phyloP scores from a whole-genome alignment of 2,888 invertebrate species.

The Apotomis betuletana region DNA sequence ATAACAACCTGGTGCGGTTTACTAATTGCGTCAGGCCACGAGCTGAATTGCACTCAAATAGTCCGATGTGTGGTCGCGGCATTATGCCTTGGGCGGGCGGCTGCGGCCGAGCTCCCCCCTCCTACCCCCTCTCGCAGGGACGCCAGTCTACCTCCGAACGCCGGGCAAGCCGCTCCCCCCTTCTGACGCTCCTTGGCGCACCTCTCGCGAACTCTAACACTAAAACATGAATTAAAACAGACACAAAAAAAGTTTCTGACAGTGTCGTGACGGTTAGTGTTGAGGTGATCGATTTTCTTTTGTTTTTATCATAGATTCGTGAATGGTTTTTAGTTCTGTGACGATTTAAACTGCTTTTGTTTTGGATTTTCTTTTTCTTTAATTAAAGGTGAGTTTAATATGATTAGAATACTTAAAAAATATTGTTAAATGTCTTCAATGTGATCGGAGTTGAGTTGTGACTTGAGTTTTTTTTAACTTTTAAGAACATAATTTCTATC shows the following conservation, averaged over 20 bases:
- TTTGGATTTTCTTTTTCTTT: constrained; percentile 17
- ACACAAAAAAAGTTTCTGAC: constrained; percentile 27
- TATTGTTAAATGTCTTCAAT: no score
- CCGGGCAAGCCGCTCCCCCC: constrained; percentile 46
- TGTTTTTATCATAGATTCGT: constrained; percentile 5
- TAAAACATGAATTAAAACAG: constrained; percentile 51
- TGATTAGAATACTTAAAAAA: no score
- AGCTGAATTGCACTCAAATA: constrained; percentile 39
- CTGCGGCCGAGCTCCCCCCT: constrained; percentile 47
- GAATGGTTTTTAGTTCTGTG: constrained; percentile 36
- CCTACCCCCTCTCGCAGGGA: constrained; percentile 52
- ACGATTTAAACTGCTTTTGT: constrained; percentile 19
- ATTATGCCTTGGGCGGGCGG: constrained; percentile 58
- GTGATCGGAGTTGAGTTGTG: no score
- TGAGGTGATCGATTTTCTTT: constrained; percentile 11
- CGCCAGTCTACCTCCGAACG: constrained; percentile 60
- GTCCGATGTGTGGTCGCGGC: constrained; percentile 39
- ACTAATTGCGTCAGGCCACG: constrained; percentile 39
- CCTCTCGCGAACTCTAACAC: constrained; percentile 47
- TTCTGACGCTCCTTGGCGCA: constrained; percentile 34
- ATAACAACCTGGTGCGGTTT: constrained; percentile 28
- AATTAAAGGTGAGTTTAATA: constrained; percentile 27
- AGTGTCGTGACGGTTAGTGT: constrained; percentile 25
- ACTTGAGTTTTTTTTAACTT: no score
- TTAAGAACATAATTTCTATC: no score